These are phyloP conservation scores for Musca domestica DNA, from an alignment of 1,140 invertebrate species.

Conservation along the genomic window DNA sequence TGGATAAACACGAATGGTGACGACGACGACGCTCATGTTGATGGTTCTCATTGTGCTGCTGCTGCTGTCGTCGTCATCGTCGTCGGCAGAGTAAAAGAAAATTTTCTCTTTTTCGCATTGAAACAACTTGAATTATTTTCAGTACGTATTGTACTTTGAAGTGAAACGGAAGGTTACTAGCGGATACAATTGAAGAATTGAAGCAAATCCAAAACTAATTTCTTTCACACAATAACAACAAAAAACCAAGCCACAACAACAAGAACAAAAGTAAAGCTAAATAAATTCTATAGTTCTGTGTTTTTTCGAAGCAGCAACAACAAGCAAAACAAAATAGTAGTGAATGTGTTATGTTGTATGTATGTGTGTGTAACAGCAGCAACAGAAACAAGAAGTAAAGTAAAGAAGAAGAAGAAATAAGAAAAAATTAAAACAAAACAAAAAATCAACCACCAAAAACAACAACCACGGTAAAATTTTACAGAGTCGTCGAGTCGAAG, in stretches of 20 bases:
- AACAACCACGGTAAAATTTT: neutral
- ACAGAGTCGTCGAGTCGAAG: too few species aligned
- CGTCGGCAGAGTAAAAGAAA: neutral
- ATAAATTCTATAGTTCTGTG: too few species aligned
- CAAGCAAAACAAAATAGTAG: neutral
- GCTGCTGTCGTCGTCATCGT: neutral
- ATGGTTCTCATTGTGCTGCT: neutral
- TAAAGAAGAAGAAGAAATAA: neutral
- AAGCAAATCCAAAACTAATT: too few species aligned
- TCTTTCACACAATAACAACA: too few species aligned
- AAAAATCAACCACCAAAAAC: slow-evolving; percentile 2
- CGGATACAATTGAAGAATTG: slow-evolving; percentile 17
- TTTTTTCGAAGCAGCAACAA: too few species aligned
- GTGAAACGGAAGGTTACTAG: slow-evolving; percentile 29
- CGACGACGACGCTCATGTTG: too few species aligned
- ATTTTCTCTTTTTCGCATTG: slow-evolving; percentile 25
- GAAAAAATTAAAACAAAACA: neutral
- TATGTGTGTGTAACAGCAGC: neutral
- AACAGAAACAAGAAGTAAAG: neutral
- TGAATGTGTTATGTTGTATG: neutral
- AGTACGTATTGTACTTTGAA: slow-evolving; percentile 34
- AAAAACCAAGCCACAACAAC: too few species aligned
- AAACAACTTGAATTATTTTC: slow-evolving; percentile 20
- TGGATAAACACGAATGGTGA: too few species aligned
- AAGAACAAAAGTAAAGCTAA: too few species aligned